Percentiles rank a stretch among this genome's conserved stretches.
phyloP scores from a whole-genome alignment of 2,113 vertebrate genomes.

The Albula goreensis region DNA sequence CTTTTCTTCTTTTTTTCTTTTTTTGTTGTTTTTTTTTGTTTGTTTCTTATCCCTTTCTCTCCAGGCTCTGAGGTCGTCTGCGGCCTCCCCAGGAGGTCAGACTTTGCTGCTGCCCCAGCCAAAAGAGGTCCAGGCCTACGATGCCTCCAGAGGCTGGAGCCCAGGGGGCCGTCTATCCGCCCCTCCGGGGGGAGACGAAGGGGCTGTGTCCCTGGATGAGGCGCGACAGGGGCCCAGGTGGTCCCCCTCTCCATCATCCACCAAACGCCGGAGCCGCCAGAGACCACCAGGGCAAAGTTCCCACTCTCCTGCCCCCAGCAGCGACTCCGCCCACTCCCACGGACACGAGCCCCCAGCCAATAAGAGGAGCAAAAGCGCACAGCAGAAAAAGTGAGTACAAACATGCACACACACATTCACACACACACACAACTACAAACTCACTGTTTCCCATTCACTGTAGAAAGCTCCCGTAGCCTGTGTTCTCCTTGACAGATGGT shows the following conservation, averaged over 20 bases:
- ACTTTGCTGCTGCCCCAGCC: constrained; percentile 62
- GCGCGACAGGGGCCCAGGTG: constrained; percentile 60
- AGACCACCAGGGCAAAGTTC: constrained; percentile 65
- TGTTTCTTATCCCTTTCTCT: constrained; percentile 57
- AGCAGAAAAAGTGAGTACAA: constrained; percentile 80
- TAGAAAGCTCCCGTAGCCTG: neutral
- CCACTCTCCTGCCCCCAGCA: constrained; percentile 83
- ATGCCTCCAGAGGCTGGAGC: constrained; percentile 51
- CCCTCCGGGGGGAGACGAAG: constrained; percentile 63
- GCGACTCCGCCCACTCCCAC: constrained; percentile 79
- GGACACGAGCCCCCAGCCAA: constrained; percentile 56
- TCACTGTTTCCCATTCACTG: neutral
- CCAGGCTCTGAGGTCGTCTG: constrained; percentile 79
- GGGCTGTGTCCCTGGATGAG: constrained; percentile 64
- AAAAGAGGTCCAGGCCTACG: constrained; percentile 64
- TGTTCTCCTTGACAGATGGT: too few species aligned
- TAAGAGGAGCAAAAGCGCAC: constrained; percentile 71
- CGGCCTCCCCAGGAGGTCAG: constrained; percentile 70
- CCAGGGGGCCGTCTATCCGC: constrained; percentile 53
- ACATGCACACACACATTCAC: neutral
- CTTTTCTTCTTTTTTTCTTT: constrained; percentile 62
- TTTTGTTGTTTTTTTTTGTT: constrained; percentile 35
- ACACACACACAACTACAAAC: neutral
- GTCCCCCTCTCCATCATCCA: constrained; percentile 63
- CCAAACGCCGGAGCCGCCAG: constrained; percentile 72